A percentile compares a stretch with the other conserved stretches of the same genome.
Evolutionary conservation across 2,888 invertebrate genomes (phyloP).

Genomic region (Cerastis leucographa): DNA sequence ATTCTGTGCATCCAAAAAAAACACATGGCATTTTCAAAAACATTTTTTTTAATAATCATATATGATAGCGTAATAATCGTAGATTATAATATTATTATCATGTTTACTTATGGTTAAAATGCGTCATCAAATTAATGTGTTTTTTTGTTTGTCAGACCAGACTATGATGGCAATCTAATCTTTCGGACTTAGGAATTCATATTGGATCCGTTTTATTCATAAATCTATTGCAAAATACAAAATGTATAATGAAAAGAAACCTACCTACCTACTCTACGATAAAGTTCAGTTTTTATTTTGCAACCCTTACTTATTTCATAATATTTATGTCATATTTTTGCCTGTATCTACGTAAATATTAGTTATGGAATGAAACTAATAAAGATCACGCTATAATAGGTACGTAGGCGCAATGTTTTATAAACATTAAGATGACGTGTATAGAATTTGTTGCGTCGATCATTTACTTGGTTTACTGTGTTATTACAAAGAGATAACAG

Average conservation of each 20-base stretch:
- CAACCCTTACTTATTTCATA: neutral
- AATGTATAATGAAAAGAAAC: neutral
- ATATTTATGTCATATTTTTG: neutral
- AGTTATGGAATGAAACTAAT: neutral
- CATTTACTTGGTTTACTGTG: conserved; percentile 9
- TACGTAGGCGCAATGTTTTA: conserved; percentile 39
- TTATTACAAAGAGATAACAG: conserved; percentile 33
- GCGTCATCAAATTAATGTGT: conserved; percentile 27
- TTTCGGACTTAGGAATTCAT: conserved; percentile 1
- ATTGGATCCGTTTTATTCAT: conserved; percentile 1
- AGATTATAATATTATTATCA: conserved; percentile 34
- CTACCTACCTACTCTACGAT: neutral
- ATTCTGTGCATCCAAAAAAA: neutral
- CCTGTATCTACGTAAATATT: neutral
- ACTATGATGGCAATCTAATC: conserved; percentile 29
- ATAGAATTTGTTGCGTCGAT: conserved; percentile 9
- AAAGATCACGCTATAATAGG: conserved; percentile 4
- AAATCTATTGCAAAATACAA: neutral
- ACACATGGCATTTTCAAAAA: conserved; percentile 2
- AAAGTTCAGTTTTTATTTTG: neutral
- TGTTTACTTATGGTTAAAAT: conserved; percentile 23
- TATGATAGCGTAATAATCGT: conserved; percentile 19
- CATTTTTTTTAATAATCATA: conserved; percentile 9
- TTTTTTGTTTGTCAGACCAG: conserved; percentile 42
- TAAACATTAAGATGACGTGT: conserved; percentile 50